Conservation (phyloP, 1,140 invertebrate genomes). For the Papilio glaucus region DNA sequence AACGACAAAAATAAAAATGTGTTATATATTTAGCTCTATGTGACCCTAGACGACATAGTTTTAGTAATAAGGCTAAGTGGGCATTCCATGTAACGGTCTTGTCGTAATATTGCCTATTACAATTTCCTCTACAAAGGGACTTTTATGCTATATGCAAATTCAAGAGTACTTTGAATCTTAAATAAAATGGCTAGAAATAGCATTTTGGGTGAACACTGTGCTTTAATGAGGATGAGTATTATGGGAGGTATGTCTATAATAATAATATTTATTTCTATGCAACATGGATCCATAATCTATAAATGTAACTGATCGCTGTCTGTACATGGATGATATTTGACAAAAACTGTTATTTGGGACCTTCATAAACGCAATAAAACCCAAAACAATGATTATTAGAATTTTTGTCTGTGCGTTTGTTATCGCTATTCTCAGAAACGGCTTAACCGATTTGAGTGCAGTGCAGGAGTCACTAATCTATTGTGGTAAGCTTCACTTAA, state of each 20-base stretch:
- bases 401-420: too few relatives aligned
- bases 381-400: too few relatives aligned
- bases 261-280: too few relatives aligned
- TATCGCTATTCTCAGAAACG: too few relatives aligned
- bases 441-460: too few relatives aligned
- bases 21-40: neutral
- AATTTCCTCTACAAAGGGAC: neutral
- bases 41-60: neutral
- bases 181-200: neutral
- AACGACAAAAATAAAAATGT: neutral
- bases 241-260: neutral
- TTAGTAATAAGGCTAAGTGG: conserved; percentile 23
- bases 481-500: too few relatives aligned
- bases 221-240: neutral
- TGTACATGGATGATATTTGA: too few relatives aligned
- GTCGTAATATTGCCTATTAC: conserved; percentile 21
- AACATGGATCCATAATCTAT: too few relatives aligned
- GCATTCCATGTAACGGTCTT: conserved; percentile 4
- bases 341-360: too few relatives aligned
- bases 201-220: neutral
- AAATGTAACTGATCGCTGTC: too few relatives aligned
- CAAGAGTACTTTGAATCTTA: neutral
- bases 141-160: conserved; percentile 15
- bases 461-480: too few relatives aligned
- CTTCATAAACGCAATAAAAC: too few relatives aligned